A percentile compares a stretch with the other conserved stretches of the same genome.
Conservation (phyloP, 2,888 invertebrate genomes). For the Orchesella flavescens region DNA sequence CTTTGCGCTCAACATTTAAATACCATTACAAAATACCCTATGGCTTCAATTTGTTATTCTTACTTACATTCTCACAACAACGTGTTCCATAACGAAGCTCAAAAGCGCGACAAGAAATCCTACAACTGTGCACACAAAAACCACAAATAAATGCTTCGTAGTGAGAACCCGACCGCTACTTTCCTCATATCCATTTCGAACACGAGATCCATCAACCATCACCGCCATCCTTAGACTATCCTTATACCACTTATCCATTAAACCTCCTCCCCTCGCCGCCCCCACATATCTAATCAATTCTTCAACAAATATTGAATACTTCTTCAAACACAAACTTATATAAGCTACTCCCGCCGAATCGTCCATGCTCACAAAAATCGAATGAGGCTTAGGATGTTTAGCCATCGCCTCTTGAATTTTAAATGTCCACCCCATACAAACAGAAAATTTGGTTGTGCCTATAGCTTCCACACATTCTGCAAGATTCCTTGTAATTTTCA, state of each 20-base stretch:
- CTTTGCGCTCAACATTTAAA: too few relatives aligned
- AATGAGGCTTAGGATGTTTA: background rate
- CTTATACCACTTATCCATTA: slow-evolving; percentile 20
- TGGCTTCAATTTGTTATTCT: too few relatives aligned
- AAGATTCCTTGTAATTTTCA: background rate
- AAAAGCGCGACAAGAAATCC: background rate
- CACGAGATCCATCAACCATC: background rate
- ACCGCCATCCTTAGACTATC: background rate
- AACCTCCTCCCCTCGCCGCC: background rate
- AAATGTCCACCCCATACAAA: background rate
- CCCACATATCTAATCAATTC: slow-evolving; percentile 18
- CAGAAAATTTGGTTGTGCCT: background rate
- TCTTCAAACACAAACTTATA: background rate
- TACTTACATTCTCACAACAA: too few relatives aligned
- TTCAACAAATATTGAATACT: slow-evolving; percentile 22
- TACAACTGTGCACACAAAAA: background rate
- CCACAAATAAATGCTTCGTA: slow-evolving; percentile 10
- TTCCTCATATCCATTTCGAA: background rate
- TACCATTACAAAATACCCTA: too few relatives aligned
- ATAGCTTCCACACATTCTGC: background rate
- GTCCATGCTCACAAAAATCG: background rate
- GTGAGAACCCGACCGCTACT: background rate
- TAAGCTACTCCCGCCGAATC: background rate
- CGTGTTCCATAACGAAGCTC: background rate
- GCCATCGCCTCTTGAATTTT: background rate